Evolutionary conservation across 2,797 vertebrate genomes (phyloP).

Genomic region (Cynodonichthys magdalenae): DNA sequence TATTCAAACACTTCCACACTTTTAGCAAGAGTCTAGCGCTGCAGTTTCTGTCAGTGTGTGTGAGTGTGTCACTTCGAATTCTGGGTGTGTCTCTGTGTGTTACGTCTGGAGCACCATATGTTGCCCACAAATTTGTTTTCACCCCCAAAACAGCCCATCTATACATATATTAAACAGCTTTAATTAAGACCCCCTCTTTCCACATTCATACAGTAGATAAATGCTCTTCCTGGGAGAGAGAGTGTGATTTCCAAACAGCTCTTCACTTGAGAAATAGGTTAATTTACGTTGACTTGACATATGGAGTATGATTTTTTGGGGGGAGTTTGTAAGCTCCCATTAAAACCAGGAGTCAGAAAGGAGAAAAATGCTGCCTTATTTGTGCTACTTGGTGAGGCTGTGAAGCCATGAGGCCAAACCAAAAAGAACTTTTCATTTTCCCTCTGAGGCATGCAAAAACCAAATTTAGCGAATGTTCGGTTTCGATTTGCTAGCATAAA

Average conservation of each 20-base stretch:
- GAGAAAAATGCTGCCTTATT: constrained; percentile 34
- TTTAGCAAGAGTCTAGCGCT: constrained; percentile 65
- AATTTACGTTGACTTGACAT: constrained; percentile 79
- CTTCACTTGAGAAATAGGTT: constrained; percentile 67
- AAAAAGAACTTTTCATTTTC: background rate
- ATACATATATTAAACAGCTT: constrained; percentile 78
- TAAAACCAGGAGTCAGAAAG: constrained; percentile 55
- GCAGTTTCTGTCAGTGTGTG: constrained; percentile 41
- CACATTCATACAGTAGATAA: constrained; percentile 48
- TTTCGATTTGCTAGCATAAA: background rate
- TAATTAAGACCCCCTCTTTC: constrained; percentile 72
- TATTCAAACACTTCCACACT: constrained; percentile 67
- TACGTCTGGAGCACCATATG: constrained; percentile 82
- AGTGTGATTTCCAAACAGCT: constrained; percentile 65
- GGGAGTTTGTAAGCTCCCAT: constrained; percentile 68
- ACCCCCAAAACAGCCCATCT: constrained; percentile 74
- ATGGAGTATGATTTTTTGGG: constrained; percentile 65
- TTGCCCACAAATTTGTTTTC: constrained; percentile 79
- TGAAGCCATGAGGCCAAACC: background rate
- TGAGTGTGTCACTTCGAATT: constrained; percentile 58
- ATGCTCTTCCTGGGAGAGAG: constrained; percentile 64
- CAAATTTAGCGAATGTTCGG: background rate
- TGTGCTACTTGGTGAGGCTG: constrained; percentile 22
- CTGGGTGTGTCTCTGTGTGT: constrained; percentile 53
- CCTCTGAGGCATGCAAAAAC: background rate